phyloP scores from a whole-genome alignment of 2,113 vertebrate species.

The Fregetta grallaria region DNA sequence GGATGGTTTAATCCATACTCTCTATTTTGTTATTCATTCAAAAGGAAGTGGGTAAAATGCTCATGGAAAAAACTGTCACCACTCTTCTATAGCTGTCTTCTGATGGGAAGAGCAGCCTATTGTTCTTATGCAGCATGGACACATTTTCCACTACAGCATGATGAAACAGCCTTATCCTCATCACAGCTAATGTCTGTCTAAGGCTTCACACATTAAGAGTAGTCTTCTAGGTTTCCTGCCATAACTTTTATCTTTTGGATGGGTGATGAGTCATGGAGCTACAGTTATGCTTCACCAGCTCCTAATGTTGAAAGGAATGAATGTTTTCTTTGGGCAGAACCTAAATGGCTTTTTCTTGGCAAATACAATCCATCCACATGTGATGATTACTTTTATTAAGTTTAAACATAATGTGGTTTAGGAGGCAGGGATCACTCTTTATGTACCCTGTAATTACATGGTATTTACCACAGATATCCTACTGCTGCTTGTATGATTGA shows the following conservation, averaged over 20 bases:
- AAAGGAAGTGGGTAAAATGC: not conserved
- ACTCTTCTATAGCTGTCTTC: not conserved
- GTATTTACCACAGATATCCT: constrained; percentile 9
- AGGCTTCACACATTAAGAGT: not conserved
- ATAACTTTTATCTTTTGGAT: not conserved
- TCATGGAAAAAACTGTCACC: not conserved
- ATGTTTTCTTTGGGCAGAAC: constrained; percentile 5
- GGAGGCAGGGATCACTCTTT: not conserved
- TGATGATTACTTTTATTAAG: constrained; percentile 25
- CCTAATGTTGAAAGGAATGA: not conserved
- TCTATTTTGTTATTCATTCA: not conserved
- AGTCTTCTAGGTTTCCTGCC: not conserved
- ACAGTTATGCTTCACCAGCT: not conserved
- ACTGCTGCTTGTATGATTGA: constrained; percentile 31
- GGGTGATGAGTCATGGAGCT: not conserved
- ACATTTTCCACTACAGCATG: not conserved
- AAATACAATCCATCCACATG: not conserved
- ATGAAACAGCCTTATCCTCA: not conserved
- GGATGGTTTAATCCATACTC: not conserved
- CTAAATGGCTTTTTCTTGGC: constrained; percentile 32
- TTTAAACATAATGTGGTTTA: constrained; percentile 26
- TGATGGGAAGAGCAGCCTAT: not conserved
- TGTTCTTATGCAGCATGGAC: not conserved
- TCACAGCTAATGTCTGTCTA: not conserved
- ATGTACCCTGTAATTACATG: not conserved